Base-by-base conservation (phyloP, 1,140 invertebrate species). In the Magallana ariakensis region DNA sequence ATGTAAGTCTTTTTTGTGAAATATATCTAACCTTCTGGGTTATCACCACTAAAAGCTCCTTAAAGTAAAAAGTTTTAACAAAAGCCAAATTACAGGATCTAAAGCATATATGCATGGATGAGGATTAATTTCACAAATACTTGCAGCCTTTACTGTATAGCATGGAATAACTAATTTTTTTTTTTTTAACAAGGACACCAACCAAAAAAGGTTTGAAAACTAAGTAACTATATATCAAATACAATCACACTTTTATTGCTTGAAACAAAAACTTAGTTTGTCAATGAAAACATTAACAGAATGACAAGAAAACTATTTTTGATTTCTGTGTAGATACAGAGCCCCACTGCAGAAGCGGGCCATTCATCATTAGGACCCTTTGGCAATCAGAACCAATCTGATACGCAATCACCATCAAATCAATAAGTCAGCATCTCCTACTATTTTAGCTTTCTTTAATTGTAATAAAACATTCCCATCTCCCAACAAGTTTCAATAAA, bases 401-500 rank as follows among this genome's bases (percentile, higher is more conserved):
- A 11, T 13, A 19, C 11, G 62, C 62, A 70, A 70, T 70, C 62
- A 70, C 22, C 26, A 15, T 26, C 2, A 9, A 75, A 75, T 75
- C 66, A 75, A 75, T 75, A 75, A 19, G 10, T 22, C 66, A 75
- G 22, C 66, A 75, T 62, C 58, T 62, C 58, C 58, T 15, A 62
- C 58, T 46, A 75, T 75, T 75, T 75, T 13, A 75, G 66, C 19
- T 26, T 26, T 75, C 66, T 75, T 75, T 75, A 75, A 75, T 26
- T 75, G 66, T 75, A 75, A 75, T 75, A 75, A 62, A 75, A 75
- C 66, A 26, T 75, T 26, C 66, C 66, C 19, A 75, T 75, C 22
- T 26, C 33, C 66, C 22, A 75, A 75, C 66, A 75, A 75, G 66
- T 75, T 75, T 75, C 66, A 75, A 75, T 75, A 75, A 75, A 75